A percentile compares a stretch with the other conserved stretches of the same genome.
Evolutionary conservation across 2,797 vertebrate species (phyloP).

Genomic region (Macroramphosus scolopax): DNA sequence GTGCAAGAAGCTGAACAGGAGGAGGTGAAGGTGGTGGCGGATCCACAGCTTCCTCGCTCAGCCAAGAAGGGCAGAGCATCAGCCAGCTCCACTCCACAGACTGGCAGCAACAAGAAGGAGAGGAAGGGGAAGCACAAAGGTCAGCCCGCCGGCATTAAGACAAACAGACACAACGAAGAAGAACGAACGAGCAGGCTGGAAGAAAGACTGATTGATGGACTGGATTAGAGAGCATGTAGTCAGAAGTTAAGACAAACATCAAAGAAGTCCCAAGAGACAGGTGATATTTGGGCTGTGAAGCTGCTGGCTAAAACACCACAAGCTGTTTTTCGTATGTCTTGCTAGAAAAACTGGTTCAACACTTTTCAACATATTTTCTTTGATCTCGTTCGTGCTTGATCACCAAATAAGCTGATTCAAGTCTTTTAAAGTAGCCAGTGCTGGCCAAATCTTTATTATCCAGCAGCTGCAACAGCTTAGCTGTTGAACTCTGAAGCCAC

Average conservation of each 20-base stretch:
- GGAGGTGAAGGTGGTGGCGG: slow-evolving; percentile 83
- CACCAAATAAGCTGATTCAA: slow-evolving; percentile 2
- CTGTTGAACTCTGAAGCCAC: slow-evolving; percentile 25
- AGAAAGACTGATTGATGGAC: not conserved
- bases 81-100: slow-evolving; percentile 84
- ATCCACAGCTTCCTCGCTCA: slow-evolving; percentile 85
- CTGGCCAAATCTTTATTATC: slow-evolving; percentile 9
- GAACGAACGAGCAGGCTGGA: slow-evolving; percentile 3
- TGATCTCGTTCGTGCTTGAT: not conserved
- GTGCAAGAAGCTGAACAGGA: slow-evolving; percentile 94
- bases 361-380: not conserved
- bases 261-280: not conserved
- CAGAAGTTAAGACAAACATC: not conserved
- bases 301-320: not conserved
- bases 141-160: slow-evolving; percentile 72
- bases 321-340: not conserved
- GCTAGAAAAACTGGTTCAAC: not conserved
- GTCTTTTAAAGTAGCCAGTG: not conserved
- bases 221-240: slow-evolving; percentile 3
- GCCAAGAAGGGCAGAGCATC: slow-evolving; percentile 89
- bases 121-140: slow-evolving; percentile 97
- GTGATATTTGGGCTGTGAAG: not conserved
- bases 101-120: slow-evolving; percentile 90
- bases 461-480: slow-evolving; percentile 11
- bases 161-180: slow-evolving; percentile 9